These are phyloP conservation scores for Sinocyclocheilus rhinocerous DNA, from an alignment of 2,113 vertebrate species.

Conservation along the genomic window DNA sequence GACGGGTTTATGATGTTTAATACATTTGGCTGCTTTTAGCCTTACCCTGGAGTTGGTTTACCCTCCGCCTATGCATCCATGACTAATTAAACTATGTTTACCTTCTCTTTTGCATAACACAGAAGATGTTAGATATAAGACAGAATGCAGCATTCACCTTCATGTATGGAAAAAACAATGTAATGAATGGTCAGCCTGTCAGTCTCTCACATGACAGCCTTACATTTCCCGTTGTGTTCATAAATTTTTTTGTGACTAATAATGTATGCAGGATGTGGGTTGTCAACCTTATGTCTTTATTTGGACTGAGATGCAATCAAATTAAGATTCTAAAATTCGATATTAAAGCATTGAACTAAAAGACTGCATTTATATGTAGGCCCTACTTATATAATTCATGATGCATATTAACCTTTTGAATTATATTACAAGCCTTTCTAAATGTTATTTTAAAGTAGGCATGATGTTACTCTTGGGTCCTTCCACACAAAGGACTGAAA, in stretches of 20 bases:
- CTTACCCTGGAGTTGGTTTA: too few relatives aligned
- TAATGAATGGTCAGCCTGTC: neutral
- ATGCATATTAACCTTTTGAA: neutral
- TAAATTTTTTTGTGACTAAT: neutral
- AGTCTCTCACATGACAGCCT: neutral
- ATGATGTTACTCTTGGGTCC: neutral
- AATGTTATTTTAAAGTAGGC: neutral
- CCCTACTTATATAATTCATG: neutral
- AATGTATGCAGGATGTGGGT: neutral
- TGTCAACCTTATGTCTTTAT: neutral
- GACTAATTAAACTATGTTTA: neutral
- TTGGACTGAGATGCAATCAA: neutral
- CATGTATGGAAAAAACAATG: neutral
- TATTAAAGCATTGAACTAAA: neutral
- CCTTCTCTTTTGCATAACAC: neutral
- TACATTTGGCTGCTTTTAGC: too few relatives aligned
- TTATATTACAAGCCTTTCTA: neutral
- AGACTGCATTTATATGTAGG: neutral
- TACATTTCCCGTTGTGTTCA: neutral
- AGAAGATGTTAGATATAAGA: neutral
- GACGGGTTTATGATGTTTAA: too few relatives aligned
- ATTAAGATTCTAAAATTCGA: neutral
- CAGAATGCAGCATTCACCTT: neutral
- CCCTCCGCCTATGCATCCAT: too few relatives aligned
- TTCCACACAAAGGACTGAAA: neutral